These are phyloP conservation scores for Drosophila longiperda DNA, from an alignment of 2,888 invertebrate genomes.

Conservation along the genomic window DNA sequence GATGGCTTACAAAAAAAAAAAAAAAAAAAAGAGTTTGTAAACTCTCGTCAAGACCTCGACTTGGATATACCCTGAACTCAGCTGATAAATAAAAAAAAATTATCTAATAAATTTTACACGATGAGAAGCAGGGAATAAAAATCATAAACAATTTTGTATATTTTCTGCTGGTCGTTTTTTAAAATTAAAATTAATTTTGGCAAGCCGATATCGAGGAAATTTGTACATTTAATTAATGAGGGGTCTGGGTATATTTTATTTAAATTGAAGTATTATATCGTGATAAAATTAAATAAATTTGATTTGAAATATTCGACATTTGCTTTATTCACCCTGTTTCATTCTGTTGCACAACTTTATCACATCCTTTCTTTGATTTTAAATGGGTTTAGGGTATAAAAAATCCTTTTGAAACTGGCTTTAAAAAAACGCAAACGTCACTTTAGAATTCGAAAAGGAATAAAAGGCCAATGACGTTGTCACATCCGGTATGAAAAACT, in stretches of 20 bases:
- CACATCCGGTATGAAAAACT: conserved; percentile 40
- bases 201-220: neutral
- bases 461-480: conserved; percentile 9
- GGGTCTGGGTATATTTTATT: no score
- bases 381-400: neutral
- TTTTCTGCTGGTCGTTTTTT: neutral
- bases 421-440: conserved; percentile 42
- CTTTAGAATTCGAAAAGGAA: conserved; percentile 27
- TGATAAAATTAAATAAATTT: neutral
- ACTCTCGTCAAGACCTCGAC: neutral
- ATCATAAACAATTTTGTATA: neutral
- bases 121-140: no score
- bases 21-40: neutral
- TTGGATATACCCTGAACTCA: neutral
- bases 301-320: neutral
- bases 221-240: neutral
- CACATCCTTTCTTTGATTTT: neutral
- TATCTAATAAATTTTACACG: no score
- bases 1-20: conserved; percentile 12
- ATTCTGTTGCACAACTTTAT: neutral
- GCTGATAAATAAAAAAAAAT: neutral
- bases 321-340: neutral
- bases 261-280: neutral
- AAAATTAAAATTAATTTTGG: neutral
- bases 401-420: conserved; percentile 12